Base-by-base conservation (phyloP, 2,888 invertebrate genomes). In the Pammene fasciana region DNA sequence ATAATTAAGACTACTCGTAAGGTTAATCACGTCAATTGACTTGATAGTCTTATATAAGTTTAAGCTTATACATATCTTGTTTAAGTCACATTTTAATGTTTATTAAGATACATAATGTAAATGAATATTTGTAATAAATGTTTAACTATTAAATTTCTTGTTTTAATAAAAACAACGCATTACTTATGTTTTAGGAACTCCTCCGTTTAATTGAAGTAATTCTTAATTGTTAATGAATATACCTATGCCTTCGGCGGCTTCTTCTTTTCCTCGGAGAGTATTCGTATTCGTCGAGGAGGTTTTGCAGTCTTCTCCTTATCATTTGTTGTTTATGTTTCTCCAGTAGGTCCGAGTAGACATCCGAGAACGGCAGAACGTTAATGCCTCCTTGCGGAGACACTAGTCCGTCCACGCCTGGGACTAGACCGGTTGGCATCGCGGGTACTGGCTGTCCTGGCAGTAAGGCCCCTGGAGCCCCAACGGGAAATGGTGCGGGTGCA, bases 311-410 rank as follows among this genome's bases (percentile, higher is more conserved):
- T 71, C 75, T 84, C 48, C 83, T 81, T 18, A 89, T 77, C 75
- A 82, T 79, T 72, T 83, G 87, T 18, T 86, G 83, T 62, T 87
- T 89, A 65, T 86, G 85, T 59, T 80, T 85, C 61, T 89, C 87
- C 7, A 90, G 68, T 57, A 90, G 68, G 68, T 91, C 87, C 0
- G 90, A 76, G 70, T 90, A 91, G 0, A 74, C 87, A 59, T 91
- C 91, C 0, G 91, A 86, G 73, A 91, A 91, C 1, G 92, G 91
- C 61, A 92, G 72, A 13, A 92, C 82, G 56, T 91, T 92, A 9
- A 92, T 85, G 0, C 89, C 91, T 1, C 89, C 89, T 67, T 87
- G 87, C 0, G 72, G 72, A 1, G 85, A 79, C 0, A 89, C 86
- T 2, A 90, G 46, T 0, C 89, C 89, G 7, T 84, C 83, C 71